Evolutionary conservation across 2,797 vertebrate genomes (phyloP).

Genomic region (Sebastes trivittatus): DNA sequence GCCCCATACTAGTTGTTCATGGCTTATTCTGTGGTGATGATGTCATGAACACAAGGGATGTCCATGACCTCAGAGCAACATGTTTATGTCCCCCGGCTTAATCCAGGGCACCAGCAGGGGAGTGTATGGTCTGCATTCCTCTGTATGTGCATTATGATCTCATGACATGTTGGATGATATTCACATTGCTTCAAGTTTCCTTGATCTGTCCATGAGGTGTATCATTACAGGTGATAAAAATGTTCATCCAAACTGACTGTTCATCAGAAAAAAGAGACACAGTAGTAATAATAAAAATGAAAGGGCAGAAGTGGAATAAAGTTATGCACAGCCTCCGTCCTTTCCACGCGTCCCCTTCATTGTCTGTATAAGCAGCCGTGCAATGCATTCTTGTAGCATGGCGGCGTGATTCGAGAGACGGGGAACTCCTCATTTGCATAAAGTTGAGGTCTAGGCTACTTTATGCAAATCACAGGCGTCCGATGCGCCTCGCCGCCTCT

Average conservation of each 20-base stretch:
- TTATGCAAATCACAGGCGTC: too few relatives aligned
- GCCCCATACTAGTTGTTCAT: slow-evolving; percentile 27
- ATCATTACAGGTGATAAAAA: slow-evolving; percentile 17
- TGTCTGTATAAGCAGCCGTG: too few relatives aligned
- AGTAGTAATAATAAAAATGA: neutral
- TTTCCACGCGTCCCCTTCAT: too few relatives aligned
- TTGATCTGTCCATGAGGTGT: neutral
- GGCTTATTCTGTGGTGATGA: slow-evolving; percentile 52
- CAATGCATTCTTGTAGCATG: too few relatives aligned
- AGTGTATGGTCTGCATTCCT: slow-evolving; percentile 34
- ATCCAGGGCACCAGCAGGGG: slow-evolving; percentile 25
- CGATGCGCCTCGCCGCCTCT: too few relatives aligned
- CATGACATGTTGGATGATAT: neutral
- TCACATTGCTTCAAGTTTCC: neutral
- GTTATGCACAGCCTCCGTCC: neutral
- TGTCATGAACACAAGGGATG: slow-evolving; percentile 60
- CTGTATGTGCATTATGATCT: slow-evolving; percentile 19
- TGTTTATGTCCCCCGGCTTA: slow-evolving; percentile 41
- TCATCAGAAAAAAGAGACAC: neutral
- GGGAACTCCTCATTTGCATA: too few relatives aligned
- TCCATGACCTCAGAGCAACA: slow-evolving; percentile 52
- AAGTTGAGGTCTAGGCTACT: too few relatives aligned
- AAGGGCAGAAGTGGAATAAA: neutral
- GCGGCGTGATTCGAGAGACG: too few relatives aligned
- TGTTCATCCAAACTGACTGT: neutral